Base-by-base conservation (phyloP, 1,140 invertebrate genomes). In the Drosophila chauvacae region DNA sequence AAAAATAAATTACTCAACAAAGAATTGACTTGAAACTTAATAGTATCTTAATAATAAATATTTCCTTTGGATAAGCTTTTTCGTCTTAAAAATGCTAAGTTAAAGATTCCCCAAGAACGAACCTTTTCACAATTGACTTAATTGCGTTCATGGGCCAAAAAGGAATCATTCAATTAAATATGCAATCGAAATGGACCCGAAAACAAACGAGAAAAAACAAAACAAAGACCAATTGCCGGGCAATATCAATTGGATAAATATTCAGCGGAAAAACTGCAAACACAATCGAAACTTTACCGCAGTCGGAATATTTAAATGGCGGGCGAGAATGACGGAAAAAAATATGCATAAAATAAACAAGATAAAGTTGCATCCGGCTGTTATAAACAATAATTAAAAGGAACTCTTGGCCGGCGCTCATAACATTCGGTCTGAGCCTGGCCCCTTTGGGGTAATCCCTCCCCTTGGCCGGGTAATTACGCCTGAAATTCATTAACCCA, bases 301-400 rank as follows among this genome's bases (percentile, higher is more conserved):
- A 45, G 56, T 68, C 51, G 61, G 80, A 83, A 88, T 87, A 83
- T 87, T 88, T 82, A 87, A 86, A 73, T 72, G 50, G 37, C 20
- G 37, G 11, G 59, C 20, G 53, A 14, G 45, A 35, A 20, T 16
- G 51, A 7, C 33, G 53, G 45, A 56, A 64, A 57, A 61, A 61
- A 66, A 45, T 65, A 42, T 60, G 42, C 39, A 63, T 26, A 74
- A 74, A 72, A 73, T 60, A 48, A 73, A 72, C 70, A 73, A 72
- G 70, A 73, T 73, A 88, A 87, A 83, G 73, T 78, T 88, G 80
- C 77, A 84, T 68, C 55, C 57, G 68, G 72, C 84, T 80, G 84
- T 80, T 87, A 80, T 88, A 77, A 87, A 87, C 84, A 87, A 83
- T 87, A 88, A 87, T 87, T 88, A 87, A 87, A 87, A 87, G 80